These are phyloP conservation scores for Ormyrus labotus DNA, from an alignment of 2,888 invertebrate genomes.

Conservation along the genomic window DNA sequence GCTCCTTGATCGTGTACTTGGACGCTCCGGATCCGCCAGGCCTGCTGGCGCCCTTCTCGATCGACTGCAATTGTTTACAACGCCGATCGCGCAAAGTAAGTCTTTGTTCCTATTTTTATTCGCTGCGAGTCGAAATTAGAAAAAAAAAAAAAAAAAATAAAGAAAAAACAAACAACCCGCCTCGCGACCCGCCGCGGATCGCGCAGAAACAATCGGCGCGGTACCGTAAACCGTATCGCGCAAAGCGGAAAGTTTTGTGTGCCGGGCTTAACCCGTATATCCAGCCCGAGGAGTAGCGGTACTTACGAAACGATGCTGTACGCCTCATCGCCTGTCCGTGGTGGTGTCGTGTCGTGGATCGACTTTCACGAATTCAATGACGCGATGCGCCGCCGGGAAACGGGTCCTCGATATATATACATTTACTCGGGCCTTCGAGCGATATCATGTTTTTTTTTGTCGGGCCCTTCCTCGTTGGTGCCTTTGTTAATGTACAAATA, in stretches of 20 bases:
- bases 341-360: conserved; percentile 53
- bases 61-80: no score
- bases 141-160: neutral
- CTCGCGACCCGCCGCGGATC: neutral
- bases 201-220: neutral
- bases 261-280: conserved; percentile 51
- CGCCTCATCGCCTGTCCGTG: conserved; percentile 38
- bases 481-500: no score
- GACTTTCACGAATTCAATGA: conserved; percentile 66
- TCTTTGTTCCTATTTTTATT: no score
- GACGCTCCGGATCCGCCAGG: no score
- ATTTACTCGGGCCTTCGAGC: no score
- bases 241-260: conserved; percentile 55
- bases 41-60: no score
- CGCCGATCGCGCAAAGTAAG: no score
- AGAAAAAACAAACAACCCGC: neutral
- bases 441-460: no score
- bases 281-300: conserved; percentile 50
- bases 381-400: conserved; percentile 21
- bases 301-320: conserved; percentile 46
- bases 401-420: neutral
- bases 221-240: conserved; percentile 52
- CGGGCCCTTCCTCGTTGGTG: no score
- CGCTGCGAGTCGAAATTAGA: no score
- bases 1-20: no score